These are phyloP conservation scores for Crypturellus undulatus DNA, from an alignment of 2,113 vertebrate genomes.

Conservation along the genomic window DNA sequence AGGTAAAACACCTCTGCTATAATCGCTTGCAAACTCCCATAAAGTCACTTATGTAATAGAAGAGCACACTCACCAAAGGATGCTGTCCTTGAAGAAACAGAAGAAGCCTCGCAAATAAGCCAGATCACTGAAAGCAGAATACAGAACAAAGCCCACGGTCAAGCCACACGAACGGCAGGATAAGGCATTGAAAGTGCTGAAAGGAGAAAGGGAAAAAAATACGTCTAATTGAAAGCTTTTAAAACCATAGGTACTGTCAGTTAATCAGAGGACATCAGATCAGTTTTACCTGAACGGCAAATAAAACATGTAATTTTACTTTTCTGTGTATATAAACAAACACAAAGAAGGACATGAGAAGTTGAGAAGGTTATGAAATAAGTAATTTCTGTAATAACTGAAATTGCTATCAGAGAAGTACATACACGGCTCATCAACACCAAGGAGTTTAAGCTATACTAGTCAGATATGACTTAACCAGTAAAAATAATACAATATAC, in stretches of 20 bases:
- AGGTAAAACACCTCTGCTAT: not conserved
- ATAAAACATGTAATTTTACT: fast-evolving
- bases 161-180: constrained; percentile 79
- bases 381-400: not conserved
- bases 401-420: not conserved
- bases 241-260: not conserved
- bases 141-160: constrained; percentile 79
- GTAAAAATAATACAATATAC: not conserved
- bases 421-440: not conserved
- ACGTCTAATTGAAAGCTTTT: not conserved
- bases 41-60: fast-evolving
- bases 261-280: not conserved
- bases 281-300: not conserved
- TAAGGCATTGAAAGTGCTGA: constrained; percentile 83
- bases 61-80: constrained; percentile 83
- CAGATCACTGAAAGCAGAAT: constrained; percentile 77
- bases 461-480: not conserved
- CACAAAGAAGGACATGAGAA: fast-evolving
- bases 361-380: fast-evolving
- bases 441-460: not conserved
- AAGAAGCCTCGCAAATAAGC: constrained; percentile 82
- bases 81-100: constrained; percentile 84
- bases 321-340: not conserved
- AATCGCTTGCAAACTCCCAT: too few relatives aligned
- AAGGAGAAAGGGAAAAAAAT: not conserved